A percentile compares a stretch with the other conserved stretches of the same genome.
Evolutionary conservation across 2,888 invertebrate genomes (phyloP).

Genomic region (Thysanoteuthis rhombus): DNA sequence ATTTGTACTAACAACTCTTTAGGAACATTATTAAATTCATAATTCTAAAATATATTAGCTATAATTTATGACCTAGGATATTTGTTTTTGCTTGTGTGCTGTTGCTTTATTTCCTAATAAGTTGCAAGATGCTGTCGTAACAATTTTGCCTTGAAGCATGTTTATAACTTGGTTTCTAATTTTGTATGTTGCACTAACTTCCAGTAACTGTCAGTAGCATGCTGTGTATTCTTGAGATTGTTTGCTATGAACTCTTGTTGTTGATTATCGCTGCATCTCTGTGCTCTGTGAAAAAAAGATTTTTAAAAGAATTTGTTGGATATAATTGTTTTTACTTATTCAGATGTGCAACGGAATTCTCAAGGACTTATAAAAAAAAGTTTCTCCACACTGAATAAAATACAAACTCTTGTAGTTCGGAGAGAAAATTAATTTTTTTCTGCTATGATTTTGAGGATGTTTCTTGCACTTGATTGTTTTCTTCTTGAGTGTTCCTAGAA

Average conservation of each 20-base stretch:
- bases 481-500: background rate
- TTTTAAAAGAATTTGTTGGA: background rate
- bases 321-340: background rate
- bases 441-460: background rate
- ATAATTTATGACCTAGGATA: background rate
- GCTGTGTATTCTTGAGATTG: background rate
- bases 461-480: background rate
- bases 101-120: conserved; percentile 1
- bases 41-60: background rate
- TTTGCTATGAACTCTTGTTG: background rate
- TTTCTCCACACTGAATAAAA: background rate
- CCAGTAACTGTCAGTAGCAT: background rate
- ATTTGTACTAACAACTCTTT: background rate
- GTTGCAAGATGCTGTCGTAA: background rate
- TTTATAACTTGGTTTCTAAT: conserved; percentile 12
- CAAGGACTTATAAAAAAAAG: background rate
- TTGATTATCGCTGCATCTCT: background rate
- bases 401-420: background rate
- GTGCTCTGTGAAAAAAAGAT: background rate
- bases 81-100: background rate
- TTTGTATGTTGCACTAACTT: background rate
- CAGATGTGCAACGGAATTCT: background rate
- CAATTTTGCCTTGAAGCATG: conserved; percentile 12
- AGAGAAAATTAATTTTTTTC: background rate
- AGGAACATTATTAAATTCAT: background rate